A percentile compares a stretch with the other conserved stretches of the same genome.
Conservation (phyloP, 2,888 invertebrate genomes). For the Amphimallon solstitiale region DNA sequence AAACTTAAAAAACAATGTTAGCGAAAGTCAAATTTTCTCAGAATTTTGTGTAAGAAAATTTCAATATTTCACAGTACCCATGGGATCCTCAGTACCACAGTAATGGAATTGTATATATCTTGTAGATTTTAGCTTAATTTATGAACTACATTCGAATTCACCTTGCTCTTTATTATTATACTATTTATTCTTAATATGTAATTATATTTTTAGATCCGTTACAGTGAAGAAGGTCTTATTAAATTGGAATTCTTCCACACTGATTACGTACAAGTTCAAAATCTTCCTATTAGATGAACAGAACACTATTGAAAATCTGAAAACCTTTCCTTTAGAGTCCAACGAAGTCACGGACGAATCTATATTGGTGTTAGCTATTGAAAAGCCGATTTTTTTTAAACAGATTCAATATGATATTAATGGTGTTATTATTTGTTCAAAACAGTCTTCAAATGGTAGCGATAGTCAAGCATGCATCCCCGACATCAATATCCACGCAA, state of each 20-base stretch:
- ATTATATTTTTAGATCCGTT: conserved; percentile 43
- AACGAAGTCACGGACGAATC: not conserved
- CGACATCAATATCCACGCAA: conserved; percentile 31
- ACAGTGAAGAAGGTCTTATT: conserved; percentile 43
- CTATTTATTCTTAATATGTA: too few species aligned
- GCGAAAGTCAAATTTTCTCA: too few species aligned
- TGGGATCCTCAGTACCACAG: too few species aligned
- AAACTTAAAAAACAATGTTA: too few species aligned
- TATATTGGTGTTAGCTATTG: conserved; percentile 11
- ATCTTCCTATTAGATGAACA: conserved; percentile 33
- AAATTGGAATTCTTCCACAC: conserved; percentile 43
- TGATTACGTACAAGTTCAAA: conserved; percentile 45
- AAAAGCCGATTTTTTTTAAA: conserved; percentile 33
- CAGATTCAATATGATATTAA: conserved; percentile 15
- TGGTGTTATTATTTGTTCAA: conserved; percentile 10
- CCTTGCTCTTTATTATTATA: too few species aligned
- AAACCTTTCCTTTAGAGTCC: not conserved
- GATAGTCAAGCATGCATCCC: conserved; percentile 34
- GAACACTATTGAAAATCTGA: not conserved
- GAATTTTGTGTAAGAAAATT: too few species aligned
- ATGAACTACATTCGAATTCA: too few species aligned
- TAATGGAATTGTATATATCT: too few species aligned
- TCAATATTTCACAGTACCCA: too few species aligned
- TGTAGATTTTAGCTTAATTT: too few species aligned
- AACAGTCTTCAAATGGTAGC: conserved; percentile 7